phyloP scores from a whole-genome alignment of 1,140 invertebrate species.

The Asobara japonica region DNA sequence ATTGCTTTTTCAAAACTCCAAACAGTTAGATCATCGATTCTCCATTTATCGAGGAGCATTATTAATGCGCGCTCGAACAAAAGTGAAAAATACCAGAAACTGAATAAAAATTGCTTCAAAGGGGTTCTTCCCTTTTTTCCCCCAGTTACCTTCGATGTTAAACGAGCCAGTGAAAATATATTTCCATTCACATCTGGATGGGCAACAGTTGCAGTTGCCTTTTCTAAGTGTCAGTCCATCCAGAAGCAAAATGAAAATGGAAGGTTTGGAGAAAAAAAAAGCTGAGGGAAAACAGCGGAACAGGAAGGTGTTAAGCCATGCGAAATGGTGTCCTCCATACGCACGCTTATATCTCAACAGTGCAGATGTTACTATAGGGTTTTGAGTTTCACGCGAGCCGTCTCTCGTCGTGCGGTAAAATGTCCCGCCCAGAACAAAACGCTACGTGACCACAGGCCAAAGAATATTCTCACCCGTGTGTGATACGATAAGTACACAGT shows the following conservation, averaged over 20 bases:
- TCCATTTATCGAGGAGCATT: not conserved
- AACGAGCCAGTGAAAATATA: not conserved
- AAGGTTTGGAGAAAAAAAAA: not conserved
- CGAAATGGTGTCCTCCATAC: not conserved
- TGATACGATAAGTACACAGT: not conserved
- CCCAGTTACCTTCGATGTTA: not conserved
- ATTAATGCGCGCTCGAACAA: not conserved
- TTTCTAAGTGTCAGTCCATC: constrained; percentile 4
- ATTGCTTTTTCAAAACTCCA: not conserved
- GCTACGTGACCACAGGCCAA: not conserved
- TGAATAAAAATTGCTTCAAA: not conserved
- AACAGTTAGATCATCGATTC: not conserved
- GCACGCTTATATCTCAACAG: not conserved
- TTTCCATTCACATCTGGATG: not conserved
- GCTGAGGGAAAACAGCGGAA: not conserved
- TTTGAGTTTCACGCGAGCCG: not conserved
- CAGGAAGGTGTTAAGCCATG: constrained; percentile 2
- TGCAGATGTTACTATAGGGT: not conserved
- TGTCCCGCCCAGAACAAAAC: not conserved
- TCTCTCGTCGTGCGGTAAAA: not conserved
- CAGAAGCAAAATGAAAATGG: not conserved
- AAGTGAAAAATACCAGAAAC: not conserved
- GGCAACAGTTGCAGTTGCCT: not conserved
- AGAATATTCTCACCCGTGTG: not conserved
- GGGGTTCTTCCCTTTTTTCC: no score